A percentile compares a stretch with the other conserved stretches of the same genome.
phyloP scores from a whole-genome alignment of 2,113 vertebrate species.

The Australoheros scitulus region DNA sequence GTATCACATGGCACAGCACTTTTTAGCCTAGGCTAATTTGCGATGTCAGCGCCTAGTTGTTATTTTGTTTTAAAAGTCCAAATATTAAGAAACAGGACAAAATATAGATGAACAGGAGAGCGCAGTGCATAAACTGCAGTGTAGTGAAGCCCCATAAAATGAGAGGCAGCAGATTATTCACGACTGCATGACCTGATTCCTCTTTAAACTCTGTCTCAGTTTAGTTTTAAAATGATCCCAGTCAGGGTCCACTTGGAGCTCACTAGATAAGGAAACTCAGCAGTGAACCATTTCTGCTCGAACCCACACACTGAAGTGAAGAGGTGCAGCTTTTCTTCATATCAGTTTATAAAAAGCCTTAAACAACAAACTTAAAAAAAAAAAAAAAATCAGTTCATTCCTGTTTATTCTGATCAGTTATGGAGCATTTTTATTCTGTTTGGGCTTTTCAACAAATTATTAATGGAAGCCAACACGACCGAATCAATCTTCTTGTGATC shows the following conservation, averaged over 20 bases:
- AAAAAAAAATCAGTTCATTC: neutral
- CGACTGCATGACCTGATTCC: neutral
- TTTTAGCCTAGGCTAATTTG: neutral
- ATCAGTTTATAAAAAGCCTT: neutral
- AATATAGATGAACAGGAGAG: neutral
- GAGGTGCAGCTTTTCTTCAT: neutral
- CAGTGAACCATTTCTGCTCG: neutral
- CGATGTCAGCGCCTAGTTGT: neutral
- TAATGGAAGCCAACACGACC: neutral
- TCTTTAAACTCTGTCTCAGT: neutral
- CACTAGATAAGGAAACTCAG: neutral
- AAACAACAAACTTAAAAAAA: neutral
- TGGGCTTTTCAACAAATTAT: neutral
- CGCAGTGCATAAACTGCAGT: neutral
- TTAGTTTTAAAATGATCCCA: neutral
- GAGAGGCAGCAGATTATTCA: too few relatives aligned
- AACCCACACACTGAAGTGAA: neutral
- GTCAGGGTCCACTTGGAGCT: neutral
- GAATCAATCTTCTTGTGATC: neutral
- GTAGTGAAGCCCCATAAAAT: neutral
- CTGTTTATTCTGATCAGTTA: neutral
- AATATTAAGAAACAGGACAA: neutral
- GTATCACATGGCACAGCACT: neutral
- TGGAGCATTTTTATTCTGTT: neutral
- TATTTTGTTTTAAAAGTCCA: neutral